phyloP scores from a whole-genome alignment of 2,888 invertebrate species.

The Agrochola litura region DNA sequence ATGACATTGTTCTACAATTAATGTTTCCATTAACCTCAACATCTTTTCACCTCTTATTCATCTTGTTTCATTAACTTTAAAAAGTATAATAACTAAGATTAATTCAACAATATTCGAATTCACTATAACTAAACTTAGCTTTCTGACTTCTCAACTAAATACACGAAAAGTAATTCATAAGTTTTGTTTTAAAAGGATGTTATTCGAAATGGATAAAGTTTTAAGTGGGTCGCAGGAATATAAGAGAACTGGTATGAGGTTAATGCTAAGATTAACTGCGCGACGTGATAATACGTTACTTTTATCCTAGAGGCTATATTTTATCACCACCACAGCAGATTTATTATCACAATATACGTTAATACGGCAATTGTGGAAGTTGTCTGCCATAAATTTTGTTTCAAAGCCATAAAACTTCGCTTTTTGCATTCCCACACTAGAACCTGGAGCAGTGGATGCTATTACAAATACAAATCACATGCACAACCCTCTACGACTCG shows the following conservation, averaged over 20 bases:
- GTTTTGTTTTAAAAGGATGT: constrained; percentile 56
- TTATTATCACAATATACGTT: constrained; percentile 53
- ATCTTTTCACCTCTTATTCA: background rate
- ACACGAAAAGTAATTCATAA: constrained; percentile 55
- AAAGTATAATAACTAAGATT: background rate
- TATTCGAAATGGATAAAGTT: constrained; percentile 63
- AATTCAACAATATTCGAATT: constrained; percentile 15
- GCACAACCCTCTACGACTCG: constrained; percentile 23
- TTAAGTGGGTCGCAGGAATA: constrained; percentile 57
- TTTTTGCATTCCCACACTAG: constrained; percentile 37
- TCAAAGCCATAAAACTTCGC: constrained; percentile 42
- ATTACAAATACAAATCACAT: constrained; percentile 58
- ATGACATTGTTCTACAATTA: background rate
- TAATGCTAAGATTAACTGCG: constrained; percentile 55
- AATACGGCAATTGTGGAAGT: constrained; percentile 44
- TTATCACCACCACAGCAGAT: constrained; percentile 37
- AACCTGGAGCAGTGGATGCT: constrained; percentile 25
- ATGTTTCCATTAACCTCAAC: background rate
- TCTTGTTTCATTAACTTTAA: background rate
- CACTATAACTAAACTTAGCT: constrained; percentile 23
- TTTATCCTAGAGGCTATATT: constrained; percentile 44
- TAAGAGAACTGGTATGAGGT: constrained; percentile 45
- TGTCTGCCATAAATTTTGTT: constrained; percentile 36
- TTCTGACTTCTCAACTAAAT: constrained; percentile 30
- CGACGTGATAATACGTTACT: constrained; percentile 50